Evolutionary conservation across 2,888 invertebrate species (phyloP).

Genomic region (Polylopha cassiicola): DNA sequence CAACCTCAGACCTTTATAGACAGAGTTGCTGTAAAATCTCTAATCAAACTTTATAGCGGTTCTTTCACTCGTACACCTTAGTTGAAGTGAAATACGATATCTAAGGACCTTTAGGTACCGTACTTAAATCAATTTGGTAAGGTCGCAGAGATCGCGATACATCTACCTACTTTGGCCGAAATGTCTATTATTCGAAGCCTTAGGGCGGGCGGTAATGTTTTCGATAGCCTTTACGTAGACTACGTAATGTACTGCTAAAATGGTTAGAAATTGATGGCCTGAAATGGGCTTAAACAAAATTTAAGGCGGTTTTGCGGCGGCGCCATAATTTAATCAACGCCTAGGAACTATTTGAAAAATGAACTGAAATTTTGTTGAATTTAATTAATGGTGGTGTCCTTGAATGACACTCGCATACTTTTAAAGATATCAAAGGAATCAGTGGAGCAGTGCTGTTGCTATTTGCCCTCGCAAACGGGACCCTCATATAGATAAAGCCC

Average conservation of each 20-base stretch:
- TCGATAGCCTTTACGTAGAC: slow-evolving; percentile 29
- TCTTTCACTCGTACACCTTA: slow-evolving; percentile 8
- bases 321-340: slow-evolving; percentile 16
- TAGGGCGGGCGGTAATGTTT: slow-evolving; percentile 35
- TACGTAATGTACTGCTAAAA: slow-evolving; percentile 23
- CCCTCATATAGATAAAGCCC: slow-evolving; percentile 54
- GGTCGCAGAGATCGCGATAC: slow-evolving; percentile 44
- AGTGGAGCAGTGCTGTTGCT: slow-evolving; percentile 32
- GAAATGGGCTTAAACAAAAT: slow-evolving; percentile 19
- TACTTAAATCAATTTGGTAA: slow-evolving; percentile 54
- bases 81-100: slow-evolving; percentile 35
- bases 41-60: slow-evolving; percentile 11
- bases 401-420: slow-evolving; percentile 11
- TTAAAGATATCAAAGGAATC: slow-evolving; percentile 22
- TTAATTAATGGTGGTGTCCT: too few relatives aligned
- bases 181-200: slow-evolving; percentile 39
- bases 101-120: slow-evolving; percentile 24
- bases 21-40: too few relatives aligned
- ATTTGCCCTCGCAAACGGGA: slow-evolving; percentile 30
- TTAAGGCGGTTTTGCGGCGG: slow-evolving; percentile 3
- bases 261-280: slow-evolving; percentile 20
- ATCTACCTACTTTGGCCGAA: slow-evolving; percentile 35
- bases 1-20: too few relatives aligned
- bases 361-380: background rate
- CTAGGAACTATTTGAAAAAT: too few relatives aligned